A percentile compares a stretch with the other conserved stretches of the same genome.
These are phyloP conservation scores for Drosophila seguyi DNA, from an alignment of 1,140 invertebrate species.

Conservation along the genomic window DNA sequence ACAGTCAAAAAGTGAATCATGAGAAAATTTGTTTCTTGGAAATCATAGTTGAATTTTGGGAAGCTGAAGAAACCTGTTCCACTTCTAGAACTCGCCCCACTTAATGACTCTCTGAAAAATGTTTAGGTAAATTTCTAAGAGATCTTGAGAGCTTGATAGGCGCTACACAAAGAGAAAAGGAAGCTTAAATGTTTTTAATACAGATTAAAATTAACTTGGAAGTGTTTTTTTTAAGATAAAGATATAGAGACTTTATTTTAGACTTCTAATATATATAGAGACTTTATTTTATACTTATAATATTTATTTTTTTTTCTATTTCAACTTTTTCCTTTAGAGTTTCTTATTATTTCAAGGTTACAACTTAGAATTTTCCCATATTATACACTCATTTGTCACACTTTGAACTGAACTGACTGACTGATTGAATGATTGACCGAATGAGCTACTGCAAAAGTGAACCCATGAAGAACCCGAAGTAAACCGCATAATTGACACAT, in stretches of 20 bases:
- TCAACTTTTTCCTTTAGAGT: neutral
- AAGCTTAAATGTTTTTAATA: neutral
- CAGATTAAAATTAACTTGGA: neutral
- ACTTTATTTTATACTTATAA: no score
- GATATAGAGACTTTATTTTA: no score
- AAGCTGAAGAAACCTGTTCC: slow-evolving; percentile 51
- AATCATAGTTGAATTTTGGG: slow-evolving; percentile 72
- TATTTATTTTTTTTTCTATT: neutral
- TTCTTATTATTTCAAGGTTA: slow-evolving; percentile 3
- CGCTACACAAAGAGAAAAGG: slow-evolving; percentile 36
- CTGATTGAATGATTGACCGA: slow-evolving; percentile 33
- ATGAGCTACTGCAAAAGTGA: slow-evolving; percentile 48
- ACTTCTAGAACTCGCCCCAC: slow-evolving; percentile 53
- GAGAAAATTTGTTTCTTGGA: slow-evolving; percentile 77
- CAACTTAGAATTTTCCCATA: slow-evolving; percentile 52
- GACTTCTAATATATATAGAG: no score
- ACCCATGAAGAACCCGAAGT: slow-evolving; percentile 39
- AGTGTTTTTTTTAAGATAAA: neutral
- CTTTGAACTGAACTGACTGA: slow-evolving; percentile 14
- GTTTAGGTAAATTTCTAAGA: slow-evolving; percentile 42
- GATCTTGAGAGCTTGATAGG: slow-evolving; percentile 60
- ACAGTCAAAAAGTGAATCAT: slow-evolving; percentile 54
- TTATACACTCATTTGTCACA: slow-evolving; percentile 64
- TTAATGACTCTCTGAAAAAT: slow-evolving; percentile 65
- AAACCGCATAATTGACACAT: slow-evolving; percentile 82